Evolutionary conservation across 2,888 invertebrate genomes (phyloP).

Genomic region (Pemphredon lugubris): DNA sequence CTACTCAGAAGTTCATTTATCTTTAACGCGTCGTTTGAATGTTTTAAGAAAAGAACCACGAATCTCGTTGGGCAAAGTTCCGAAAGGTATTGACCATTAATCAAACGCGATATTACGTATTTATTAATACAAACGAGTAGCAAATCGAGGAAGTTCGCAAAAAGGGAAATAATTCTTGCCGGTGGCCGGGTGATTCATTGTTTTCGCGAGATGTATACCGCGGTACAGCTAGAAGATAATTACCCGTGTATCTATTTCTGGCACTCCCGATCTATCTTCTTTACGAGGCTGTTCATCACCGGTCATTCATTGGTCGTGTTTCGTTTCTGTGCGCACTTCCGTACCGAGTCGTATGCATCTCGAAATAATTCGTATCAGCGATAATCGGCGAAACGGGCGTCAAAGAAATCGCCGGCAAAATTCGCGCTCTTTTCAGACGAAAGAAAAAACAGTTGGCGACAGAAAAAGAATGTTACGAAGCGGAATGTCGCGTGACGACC

Average conservation of each 20-base stretch:
- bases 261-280: conserved; percentile 58
- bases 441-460: too few relatives aligned
- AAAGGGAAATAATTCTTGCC: background rate
- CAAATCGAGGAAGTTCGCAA: too few relatives aligned
- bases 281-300: conserved; percentile 58
- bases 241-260: conserved; percentile 52
- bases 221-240: conserved; percentile 52
- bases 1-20: too few relatives aligned
- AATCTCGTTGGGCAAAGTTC: too few relatives aligned
- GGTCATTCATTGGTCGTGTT: conserved; percentile 50
- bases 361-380: conserved; percentile 26
- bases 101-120: too few relatives aligned
- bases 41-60: too few relatives aligned
- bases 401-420: background rate
- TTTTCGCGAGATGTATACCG: conserved; percentile 41
- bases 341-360: conserved; percentile 22
- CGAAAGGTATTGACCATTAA: too few relatives aligned
- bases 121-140: too few relatives aligned
- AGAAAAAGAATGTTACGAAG: too few relatives aligned
- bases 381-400: conserved; percentile 16
- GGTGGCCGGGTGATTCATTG: conserved; percentile 45
- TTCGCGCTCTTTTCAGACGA: background rate
- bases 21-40: too few relatives aligned
- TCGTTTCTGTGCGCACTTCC: conserved; percentile 31
- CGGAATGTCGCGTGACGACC: background rate